These are phyloP conservation scores for Lissocephala sabroskyi DNA, from an alignment of 2,888 invertebrate species.

Conservation along the genomic window DNA sequence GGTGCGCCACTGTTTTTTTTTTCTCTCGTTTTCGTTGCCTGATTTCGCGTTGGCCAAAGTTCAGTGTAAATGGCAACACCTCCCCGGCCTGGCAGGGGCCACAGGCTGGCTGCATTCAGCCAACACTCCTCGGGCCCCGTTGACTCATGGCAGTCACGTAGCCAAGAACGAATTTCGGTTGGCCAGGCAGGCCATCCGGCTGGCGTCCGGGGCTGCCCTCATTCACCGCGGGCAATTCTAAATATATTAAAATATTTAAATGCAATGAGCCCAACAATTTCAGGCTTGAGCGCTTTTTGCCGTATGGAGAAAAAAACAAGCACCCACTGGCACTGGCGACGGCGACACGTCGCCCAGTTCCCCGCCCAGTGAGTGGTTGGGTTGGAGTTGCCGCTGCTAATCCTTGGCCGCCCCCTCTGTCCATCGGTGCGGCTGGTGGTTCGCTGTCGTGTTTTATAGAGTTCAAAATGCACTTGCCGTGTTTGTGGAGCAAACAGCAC, in stretches of 20 bases:
- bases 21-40: slow-evolving; percentile 34
- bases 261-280: slow-evolving; percentile 62
- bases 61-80: slow-evolving; percentile 38
- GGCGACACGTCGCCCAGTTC: neutral
- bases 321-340: neutral
- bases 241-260: slow-evolving; percentile 56
- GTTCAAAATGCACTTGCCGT: slow-evolving; percentile 3
- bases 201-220: slow-evolving; percentile 22
- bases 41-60: slow-evolving; percentile 55
- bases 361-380: neutral
- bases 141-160: slow-evolving; percentile 60
- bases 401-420: too few species aligned
- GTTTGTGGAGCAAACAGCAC: slow-evolving; percentile 11
- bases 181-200: slow-evolving; percentile 43
- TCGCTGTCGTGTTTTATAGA: neutral
- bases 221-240: slow-evolving; percentile 22
- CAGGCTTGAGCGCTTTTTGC: slow-evolving; percentile 44
- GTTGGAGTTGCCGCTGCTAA: neutral
- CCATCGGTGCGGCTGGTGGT: too few species aligned
- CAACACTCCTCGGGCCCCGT: slow-evolving; percentile 9
- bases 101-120: neutral
- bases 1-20: slow-evolving; percentile 39
- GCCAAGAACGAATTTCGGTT: slow-evolving; percentile 22
- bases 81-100: neutral
- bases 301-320: too few species aligned